Percentiles rank a stretch among this genome's conserved stretches.
These are phyloP conservation scores for Laticauda colubrina DNA, from an alignment of 2,113 vertebrate species.

Conservation along the genomic window DNA sequence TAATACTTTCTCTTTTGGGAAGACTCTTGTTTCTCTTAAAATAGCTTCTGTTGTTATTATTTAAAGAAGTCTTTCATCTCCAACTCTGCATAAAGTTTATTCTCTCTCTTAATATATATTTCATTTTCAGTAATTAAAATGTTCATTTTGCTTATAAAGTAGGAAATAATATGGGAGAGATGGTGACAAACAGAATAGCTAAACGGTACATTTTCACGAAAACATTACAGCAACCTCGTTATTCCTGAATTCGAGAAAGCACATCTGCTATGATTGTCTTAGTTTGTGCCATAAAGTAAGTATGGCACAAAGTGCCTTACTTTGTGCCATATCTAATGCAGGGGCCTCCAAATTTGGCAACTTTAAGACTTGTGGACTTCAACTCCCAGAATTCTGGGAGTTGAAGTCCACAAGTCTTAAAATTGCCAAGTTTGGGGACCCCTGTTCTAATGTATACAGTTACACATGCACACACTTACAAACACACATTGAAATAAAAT, in stretches of 20 bases:
- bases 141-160: neutral
- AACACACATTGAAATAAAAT: neutral
- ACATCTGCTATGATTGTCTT: neutral
- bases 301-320: neutral
- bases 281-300: neutral
- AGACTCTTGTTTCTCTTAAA: conserved; percentile 23
- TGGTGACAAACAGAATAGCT: neutral
- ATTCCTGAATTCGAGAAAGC: neutral
- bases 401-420: too few relatives aligned
- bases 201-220: neutral
- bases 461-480: neutral
- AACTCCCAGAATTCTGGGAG: too few relatives aligned
- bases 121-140: neutral
- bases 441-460: neutral
- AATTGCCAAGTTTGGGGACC: too few relatives aligned
- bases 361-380: too few relatives aligned
- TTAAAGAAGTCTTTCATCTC: conserved; percentile 21
- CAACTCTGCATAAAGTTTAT: neutral
- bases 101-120: neutral
- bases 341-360: too few relatives aligned
- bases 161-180: neutral
- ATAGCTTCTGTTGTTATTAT: conserved; percentile 11
- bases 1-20: conserved; percentile 38
- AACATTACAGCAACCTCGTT: neutral
- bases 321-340: neutral